These are phyloP conservation scores for Melipona quadrifasciata DNA, from an alignment of 1,140 invertebrate genomes.

Conservation along the genomic window DNA sequence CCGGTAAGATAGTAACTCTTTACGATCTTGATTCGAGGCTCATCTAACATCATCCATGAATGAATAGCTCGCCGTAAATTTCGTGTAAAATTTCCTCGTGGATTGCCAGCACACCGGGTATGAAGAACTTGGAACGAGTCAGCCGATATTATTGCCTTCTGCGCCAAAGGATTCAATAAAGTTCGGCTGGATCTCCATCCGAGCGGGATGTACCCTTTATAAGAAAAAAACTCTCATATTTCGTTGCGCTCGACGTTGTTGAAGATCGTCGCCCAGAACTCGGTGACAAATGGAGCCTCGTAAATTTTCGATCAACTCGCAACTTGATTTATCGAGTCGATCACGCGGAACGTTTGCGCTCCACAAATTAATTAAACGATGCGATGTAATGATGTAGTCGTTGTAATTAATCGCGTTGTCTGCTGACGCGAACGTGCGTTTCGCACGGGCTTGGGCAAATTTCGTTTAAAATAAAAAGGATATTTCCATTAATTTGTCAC, in stretches of 20 bases:
- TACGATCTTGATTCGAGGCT: slow-evolving; percentile 20
- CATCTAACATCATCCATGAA: slow-evolving; percentile 10
- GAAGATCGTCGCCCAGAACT: not conserved
- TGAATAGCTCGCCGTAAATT: slow-evolving; percentile 37
- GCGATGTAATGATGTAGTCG: too few relatives aligned
- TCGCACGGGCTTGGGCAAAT: too few relatives aligned
- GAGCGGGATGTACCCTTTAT: not conserved
- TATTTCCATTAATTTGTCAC: too few relatives aligned
- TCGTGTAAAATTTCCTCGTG: slow-evolving; percentile 6
- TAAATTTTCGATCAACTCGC: too few relatives aligned
- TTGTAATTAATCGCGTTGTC: not conserved
- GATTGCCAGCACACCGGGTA: not conserved
- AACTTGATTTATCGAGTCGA: not conserved
- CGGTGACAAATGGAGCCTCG: too few relatives aligned
- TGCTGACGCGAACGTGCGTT: not conserved
- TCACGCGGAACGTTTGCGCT: not conserved
- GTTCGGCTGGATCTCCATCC: not conserved
- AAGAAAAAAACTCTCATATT: not conserved
- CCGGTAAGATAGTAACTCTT: slow-evolving; percentile 71
- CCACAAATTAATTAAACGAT: not conserved
- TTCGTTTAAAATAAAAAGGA: too few relatives aligned
- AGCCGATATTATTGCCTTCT: not conserved
- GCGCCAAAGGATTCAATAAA: not conserved
- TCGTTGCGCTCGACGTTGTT: not conserved
- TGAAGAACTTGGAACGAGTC: not conserved